Conservation (phyloP, 1,140 invertebrate genomes). For the Diabrotica virgifera region DNA sequence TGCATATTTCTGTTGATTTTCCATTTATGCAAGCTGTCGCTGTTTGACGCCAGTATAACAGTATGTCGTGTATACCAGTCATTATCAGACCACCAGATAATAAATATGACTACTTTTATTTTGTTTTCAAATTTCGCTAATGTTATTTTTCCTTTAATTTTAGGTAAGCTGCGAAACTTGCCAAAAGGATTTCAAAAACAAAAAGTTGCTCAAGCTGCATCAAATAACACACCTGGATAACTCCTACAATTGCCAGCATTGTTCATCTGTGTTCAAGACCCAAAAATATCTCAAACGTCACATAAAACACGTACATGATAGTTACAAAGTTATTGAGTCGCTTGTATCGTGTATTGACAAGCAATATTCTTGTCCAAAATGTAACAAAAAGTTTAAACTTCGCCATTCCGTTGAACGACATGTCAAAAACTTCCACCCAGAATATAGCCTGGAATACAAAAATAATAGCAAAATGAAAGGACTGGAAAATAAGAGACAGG, state of each 20-base stretch:
- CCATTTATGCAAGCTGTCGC: too few species aligned
- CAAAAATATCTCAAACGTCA: constrained; percentile 29
- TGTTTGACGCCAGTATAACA: too few species aligned
- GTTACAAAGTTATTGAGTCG: constrained; percentile 8
- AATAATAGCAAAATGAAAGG: background rate
- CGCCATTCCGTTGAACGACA: background rate
- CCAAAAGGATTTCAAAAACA: constrained; percentile 34
- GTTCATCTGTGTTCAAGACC: constrained; percentile 24
- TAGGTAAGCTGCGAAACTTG: constrained; percentile 31
- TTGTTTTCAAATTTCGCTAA: too few species aligned
- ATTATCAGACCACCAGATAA: too few species aligned
- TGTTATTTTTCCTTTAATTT: background rate
- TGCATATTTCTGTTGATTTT: too few species aligned
- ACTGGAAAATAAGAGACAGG: background rate
- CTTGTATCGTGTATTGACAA: constrained; percentile 6
- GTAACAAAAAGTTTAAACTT: background rate
- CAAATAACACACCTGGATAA: constrained; percentile 27
- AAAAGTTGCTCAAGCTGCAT: constrained; percentile 34
- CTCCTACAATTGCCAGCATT: constrained; percentile 16
- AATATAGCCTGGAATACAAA: constrained; percentile 5
- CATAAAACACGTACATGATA: constrained; percentile 20
- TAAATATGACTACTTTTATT: too few species aligned
- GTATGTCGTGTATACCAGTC: too few species aligned
- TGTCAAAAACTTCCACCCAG: background rate
- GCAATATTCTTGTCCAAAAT: constrained; percentile 35